Evolutionary conservation across 2,888 invertebrate species (phyloP).

Genomic region (Athrips mouffetella): DNA sequence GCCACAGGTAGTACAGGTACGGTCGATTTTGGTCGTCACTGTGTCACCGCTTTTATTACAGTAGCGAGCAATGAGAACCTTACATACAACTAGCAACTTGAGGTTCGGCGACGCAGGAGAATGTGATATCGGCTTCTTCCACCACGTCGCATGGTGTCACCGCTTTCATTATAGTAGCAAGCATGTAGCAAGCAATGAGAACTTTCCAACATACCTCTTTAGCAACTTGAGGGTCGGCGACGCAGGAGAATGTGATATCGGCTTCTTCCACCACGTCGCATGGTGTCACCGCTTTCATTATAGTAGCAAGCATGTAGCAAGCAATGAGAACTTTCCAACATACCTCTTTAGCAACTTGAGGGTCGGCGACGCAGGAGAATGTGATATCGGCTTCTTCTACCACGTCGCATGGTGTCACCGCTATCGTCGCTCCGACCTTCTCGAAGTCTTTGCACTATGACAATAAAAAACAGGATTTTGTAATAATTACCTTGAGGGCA

Average conservation of each 20-base stretch:
- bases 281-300: conserved; percentile 91
- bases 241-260: conserved; percentile 97
- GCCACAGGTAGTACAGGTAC: too few relatives aligned
- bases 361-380: conserved; percentile 96
- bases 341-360: conserved; percentile 95
- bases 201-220: conserved; percentile 89
- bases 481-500: not conserved
- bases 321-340: not conserved
- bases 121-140: conserved; percentile 93
- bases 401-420: conserved; percentile 94
- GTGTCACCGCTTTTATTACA: not conserved
- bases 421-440: conserved; percentile 90
- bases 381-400: conserved; percentile 95
- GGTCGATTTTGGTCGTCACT: not conserved
- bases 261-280: conserved; percentile 94
- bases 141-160: conserved; percentile 84
- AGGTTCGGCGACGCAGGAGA: conserved; percentile 96
- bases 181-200: too few relatives aligned
- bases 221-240: conserved; percentile 94
- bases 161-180: conserved; percentile 38
- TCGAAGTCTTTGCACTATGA: conserved; percentile 88
- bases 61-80: not conserved
- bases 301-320: too few relatives aligned
- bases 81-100: conserved; percentile 89
- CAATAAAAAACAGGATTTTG: conserved; percentile 6